Percentiles rank a stretch among this genome's conserved stretches.
These are phyloP conservation scores for Eleginops maclovinus DNA, from an alignment of 2,113 vertebrate genomes.

Conservation along the genomic window DNA sequence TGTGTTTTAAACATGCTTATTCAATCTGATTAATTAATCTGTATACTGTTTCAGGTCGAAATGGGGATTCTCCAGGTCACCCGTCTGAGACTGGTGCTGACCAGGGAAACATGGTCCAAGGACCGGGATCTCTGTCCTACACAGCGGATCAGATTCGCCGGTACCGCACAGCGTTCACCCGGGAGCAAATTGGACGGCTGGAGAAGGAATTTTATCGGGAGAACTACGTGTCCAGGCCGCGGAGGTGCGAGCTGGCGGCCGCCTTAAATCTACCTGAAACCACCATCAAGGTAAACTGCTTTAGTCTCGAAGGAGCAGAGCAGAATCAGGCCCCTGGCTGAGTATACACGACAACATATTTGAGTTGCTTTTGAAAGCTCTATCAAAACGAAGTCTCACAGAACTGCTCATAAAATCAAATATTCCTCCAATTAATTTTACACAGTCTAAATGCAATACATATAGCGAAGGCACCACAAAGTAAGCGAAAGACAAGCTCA, in stretches of 20 bases:
- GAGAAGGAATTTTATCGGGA: constrained; percentile 99
- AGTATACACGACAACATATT: not conserved
- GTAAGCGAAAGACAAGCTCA: not conserved
- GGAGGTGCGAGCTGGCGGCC: constrained; percentile 96
- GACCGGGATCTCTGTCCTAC: constrained; percentile 89
- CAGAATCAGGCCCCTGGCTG: constrained; percentile 1
- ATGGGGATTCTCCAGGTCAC: constrained; percentile 86
- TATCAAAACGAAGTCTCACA: too few relatives aligned
- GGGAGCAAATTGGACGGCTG: constrained; percentile 96
- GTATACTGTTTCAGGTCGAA: constrained; percentile 69
- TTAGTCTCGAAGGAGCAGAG: not conserved
- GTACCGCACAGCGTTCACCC: constrained; percentile 97
- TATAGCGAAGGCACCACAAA: not conserved
- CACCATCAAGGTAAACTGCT: constrained; percentile 93
- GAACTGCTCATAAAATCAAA: too few relatives aligned
- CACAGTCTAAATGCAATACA: not conserved
- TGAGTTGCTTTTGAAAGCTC: not conserved
- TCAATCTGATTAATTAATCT: constrained; percentile 28
- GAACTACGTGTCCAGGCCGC: constrained; percentile 97
- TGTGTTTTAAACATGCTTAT: not conserved
- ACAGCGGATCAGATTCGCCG: constrained; percentile 96
- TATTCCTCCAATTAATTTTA: too few relatives aligned
- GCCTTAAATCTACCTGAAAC: constrained; percentile 97
- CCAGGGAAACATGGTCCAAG: constrained; percentile 72
- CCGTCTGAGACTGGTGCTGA: constrained; percentile 79